Base-by-base conservation (phyloP, 2,113 vertebrate species). In the Pao palembangensis region DNA sequence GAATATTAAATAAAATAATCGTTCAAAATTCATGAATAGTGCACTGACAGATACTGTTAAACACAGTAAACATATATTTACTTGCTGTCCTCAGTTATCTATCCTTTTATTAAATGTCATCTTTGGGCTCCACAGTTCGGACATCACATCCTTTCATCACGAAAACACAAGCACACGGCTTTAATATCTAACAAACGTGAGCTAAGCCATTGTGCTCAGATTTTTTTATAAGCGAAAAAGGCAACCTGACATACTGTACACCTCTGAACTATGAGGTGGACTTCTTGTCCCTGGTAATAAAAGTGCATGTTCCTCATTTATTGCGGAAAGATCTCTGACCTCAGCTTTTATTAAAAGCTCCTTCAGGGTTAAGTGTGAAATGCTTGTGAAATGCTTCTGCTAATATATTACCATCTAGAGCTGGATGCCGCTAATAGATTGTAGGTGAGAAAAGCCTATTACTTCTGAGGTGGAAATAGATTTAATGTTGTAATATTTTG, bases 281-380 rank as follows among this genome's bases (percentile, higher is more conserved):
- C 6, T 13, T 2, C n/a, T 28, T n/a, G 15, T 43, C 47, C 60
- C 6, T 50, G 3, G 43, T 15, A 10, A 62, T 50, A 48, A 1
- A 2, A 6, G 16, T 11, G 23, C 31, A 51, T 23, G 49, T 49
- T 59, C n/a, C 48, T 13, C 50, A 42, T 17, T 23, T 14, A 60
- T 71, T 38, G 23, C 6, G 58, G 51, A 65, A 82, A 64, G 18
- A 59, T 47, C 20, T 61, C 71, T 72, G 48, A 69, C 53, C 6
- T 57, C 19, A 25, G 18, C 12, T 15, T 17, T 69, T 47, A 73
- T 64, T 55, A 15, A 62, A 73, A 60, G 49, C 17, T 28, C 23
- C n/a, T 46, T 21, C 48, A 52, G 55, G 66, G 69, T 77, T 61
- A 81, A 75, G 51, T 61, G 69, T 77, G 58, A 81, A 75, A 47